Percentiles rank a stretch among this genome's conserved stretches.
phyloP scores from a whole-genome alignment of 1,140 invertebrate species.

The Lepidurus apus region DNA sequence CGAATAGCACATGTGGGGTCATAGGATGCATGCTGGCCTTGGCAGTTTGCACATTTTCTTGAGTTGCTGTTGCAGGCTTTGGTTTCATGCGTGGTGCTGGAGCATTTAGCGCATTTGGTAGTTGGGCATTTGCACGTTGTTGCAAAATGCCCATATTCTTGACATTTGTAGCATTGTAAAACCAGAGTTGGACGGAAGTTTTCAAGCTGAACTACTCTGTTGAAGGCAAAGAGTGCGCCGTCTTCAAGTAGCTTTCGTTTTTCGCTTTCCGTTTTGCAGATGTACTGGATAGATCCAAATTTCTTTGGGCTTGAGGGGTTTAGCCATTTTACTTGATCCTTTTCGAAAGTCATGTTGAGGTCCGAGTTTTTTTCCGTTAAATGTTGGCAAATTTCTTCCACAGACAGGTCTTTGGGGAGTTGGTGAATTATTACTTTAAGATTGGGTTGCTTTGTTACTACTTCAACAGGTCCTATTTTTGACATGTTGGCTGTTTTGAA shows the following conservation, averaged over 20 bases:
- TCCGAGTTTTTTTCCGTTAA: conserved; percentile 6
- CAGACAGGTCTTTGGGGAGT: not conserved
- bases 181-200: not conserved
- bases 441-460: not conserved
- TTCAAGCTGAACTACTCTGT: not conserved
- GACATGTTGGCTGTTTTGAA: not conserved
- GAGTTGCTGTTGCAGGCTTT: not conserved
- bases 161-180: conserved; percentile 16
- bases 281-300: not conserved
- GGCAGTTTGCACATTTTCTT: conserved; percentile 24
- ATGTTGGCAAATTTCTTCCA: not conserved
- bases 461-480: not conserved
- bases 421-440: conserved; percentile 16
- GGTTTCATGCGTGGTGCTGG: not conserved
- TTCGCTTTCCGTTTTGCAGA: not conserved
- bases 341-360: not conserved
- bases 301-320: conserved; percentile 1
- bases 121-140: not conserved
- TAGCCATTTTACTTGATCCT: not conserved
- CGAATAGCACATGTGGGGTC: not conserved
- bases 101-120: conserved; percentile 8
- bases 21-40: conserved; percentile 23
- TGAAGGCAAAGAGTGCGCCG: conserved; percentile 18
- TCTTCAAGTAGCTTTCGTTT: conserved; percentile 10
- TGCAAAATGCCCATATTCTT: not conserved